Percentiles rank a stretch among this genome's conserved stretches.
phyloP scores from a whole-genome alignment of 2,113 vertebrate species.

The Eudorcas thomsonii region DNA sequence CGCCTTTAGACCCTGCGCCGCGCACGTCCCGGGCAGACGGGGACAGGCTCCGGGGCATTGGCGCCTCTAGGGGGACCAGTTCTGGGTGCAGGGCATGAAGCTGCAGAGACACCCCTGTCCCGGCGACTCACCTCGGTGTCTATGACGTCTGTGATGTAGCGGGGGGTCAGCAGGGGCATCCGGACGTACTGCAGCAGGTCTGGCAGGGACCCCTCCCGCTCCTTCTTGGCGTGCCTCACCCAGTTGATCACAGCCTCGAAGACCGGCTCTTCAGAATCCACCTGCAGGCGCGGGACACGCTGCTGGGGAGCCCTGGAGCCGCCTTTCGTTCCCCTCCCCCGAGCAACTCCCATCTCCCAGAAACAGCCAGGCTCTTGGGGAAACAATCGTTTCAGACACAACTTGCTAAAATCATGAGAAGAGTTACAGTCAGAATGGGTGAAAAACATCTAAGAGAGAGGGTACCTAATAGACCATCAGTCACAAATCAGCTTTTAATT shows the following conservation, averaged over 20 bases:
- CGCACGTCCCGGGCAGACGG: rapidly evolving
- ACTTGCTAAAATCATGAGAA: background rate
- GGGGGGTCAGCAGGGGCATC: constrained; percentile 96
- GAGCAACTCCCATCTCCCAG: background rate
- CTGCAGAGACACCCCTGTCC: background rate
- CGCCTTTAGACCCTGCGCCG: background rate
- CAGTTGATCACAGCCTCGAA: constrained; percentile 97
- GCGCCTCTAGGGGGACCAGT: background rate
- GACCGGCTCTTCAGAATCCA: constrained; percentile 97
- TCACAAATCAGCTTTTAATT: background rate
- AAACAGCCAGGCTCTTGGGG: background rate
- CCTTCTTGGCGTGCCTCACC: constrained; percentile 96
- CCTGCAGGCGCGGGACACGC: constrained; percentile 77
- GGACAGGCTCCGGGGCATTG: background rate
- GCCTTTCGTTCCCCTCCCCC: background rate
- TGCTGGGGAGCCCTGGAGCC: rapidly evolving
- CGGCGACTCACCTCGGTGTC: constrained; percentile 90
- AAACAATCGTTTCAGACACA: background rate
- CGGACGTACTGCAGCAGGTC: constrained; percentile 96
- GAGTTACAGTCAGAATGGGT: background rate
- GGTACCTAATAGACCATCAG: background rate
- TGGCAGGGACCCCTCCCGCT: constrained; percentile 90
- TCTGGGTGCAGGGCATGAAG: background rate
- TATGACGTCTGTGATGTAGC: constrained; percentile 98
- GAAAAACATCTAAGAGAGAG: background rate